phyloP scores from a whole-genome alignment of 2,888 invertebrate species.

The Cremastinae sp. region DNA sequence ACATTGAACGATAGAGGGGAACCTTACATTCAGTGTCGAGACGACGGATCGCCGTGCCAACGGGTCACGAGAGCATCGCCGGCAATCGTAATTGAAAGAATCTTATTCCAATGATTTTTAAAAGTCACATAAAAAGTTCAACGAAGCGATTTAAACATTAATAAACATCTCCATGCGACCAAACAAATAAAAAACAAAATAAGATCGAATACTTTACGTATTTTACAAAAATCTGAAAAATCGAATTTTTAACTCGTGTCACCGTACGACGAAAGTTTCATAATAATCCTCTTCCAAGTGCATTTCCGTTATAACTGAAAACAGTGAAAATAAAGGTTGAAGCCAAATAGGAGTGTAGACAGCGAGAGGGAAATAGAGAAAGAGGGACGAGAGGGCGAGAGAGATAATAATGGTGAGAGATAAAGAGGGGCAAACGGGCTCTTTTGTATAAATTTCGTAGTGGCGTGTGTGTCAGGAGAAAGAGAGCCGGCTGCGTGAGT shows the following conservation, averaged over 20 bases:
- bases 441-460: conserved; percentile 14
- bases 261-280: too few species aligned
- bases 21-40: conserved; percentile 7
- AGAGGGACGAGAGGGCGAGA: conserved; percentile 46
- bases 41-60: conserved; percentile 16
- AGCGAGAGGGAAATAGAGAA: conserved; percentile 57
- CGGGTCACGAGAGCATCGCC: conserved; percentile 40
- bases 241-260: too few species aligned
- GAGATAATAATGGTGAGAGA: conserved; percentile 23
- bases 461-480: neutral
- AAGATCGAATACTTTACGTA: too few species aligned
- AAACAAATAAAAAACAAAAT: too few species aligned
- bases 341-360: conserved; percentile 11
- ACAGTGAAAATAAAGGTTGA: neutral
- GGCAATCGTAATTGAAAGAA: conserved; percentile 6
- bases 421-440: conserved; percentile 57
- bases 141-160: too few species aligned
- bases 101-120: conserved; percentile 4
- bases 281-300: too few species aligned
- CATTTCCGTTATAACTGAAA: conserved; percentile 41
- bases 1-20: conserved; percentile 39
- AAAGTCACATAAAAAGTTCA: too few species aligned
- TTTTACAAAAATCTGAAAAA: too few species aligned
- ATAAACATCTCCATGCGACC: too few species aligned
- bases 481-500: conserved; percentile 47